These are phyloP conservation scores for Meloe dianella DNA, from an alignment of 2,888 invertebrate species.

Conservation along the genomic window DNA sequence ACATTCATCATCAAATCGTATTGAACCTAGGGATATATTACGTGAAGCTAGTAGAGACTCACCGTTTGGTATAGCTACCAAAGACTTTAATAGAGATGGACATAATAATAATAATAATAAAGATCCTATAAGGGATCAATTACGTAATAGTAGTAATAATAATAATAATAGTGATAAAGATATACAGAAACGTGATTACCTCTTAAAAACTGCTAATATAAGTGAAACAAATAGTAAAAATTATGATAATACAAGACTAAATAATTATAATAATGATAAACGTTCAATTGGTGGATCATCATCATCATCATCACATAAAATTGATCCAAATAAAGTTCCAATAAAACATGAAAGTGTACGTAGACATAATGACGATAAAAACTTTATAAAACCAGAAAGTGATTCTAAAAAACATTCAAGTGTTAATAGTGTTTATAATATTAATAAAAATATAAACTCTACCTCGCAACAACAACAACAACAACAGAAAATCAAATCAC, in stretches of 20 bases:
- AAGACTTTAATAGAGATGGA: constrained; percentile 29
- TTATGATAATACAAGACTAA: constrained; percentile 37
- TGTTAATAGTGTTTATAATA: constrained; percentile 42
- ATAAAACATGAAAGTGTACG: constrained; percentile 41
- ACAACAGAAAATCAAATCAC: constrained; percentile 51
- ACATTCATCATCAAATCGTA: constrained; percentile 27
- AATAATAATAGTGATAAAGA: constrained; percentile 40
- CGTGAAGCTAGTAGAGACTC: constrained; percentile 51
- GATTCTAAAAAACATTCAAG: constrained; percentile 35
- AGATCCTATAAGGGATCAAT: constrained; percentile 34
- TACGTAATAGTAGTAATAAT: constrained; percentile 18
- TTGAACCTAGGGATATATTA: constrained; percentile 52
- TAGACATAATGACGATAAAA: constrained; percentile 45
- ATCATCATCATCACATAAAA: constrained; percentile 31
- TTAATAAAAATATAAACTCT: constrained; percentile 51
- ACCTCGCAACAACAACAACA: constrained; percentile 44
- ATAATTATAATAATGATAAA: constrained; percentile 43
- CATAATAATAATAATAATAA: constrained; percentile 19
- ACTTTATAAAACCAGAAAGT: constrained; percentile 47
- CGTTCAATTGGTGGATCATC: constrained; percentile 29
- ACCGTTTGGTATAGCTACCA: constrained; percentile 45
- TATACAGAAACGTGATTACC: constrained; percentile 48
- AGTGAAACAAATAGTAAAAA: constrained; percentile 43
- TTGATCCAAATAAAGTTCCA: constrained; percentile 47
- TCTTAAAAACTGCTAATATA: constrained; percentile 46